These are phyloP conservation scores for Apogon talboti DNA, from an alignment of 2,797 vertebrate genomes.

Conservation along the genomic window DNA sequence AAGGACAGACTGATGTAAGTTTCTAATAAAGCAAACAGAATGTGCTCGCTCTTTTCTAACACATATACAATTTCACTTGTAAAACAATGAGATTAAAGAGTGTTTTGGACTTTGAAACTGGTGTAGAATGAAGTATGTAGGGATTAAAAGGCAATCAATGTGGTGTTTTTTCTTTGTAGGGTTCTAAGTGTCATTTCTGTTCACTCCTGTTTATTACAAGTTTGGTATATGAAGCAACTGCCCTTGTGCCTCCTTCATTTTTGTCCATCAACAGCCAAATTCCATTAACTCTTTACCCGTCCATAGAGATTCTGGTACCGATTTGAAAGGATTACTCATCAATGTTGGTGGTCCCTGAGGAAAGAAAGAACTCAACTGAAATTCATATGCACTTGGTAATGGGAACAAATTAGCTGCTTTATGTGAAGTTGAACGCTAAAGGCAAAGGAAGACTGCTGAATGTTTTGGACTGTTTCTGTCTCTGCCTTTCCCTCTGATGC, in stretches of 20 bases:
- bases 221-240: constrained; percentile 14
- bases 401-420: constrained; percentile 59
- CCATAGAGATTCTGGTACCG: constrained; percentile 17
- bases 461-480: constrained; percentile 19
- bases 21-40: constrained; percentile 39
- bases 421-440: constrained; percentile 42
- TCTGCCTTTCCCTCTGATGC: constrained; percentile 47
- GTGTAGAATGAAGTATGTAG: constrained; percentile 15
- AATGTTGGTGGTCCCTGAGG: constrained; percentile 50
- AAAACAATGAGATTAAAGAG: constrained; percentile 11
- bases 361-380: constrained; percentile 43
- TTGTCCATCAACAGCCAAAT: constrained; percentile 26
- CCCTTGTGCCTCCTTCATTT: constrained; percentile 20
- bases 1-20: constrained; percentile 41
- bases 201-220: constrained; percentile 27
- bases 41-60: constrained; percentile 1
- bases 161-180: constrained; percentile 17
- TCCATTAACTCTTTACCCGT: constrained; percentile 38
- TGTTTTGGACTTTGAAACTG: constrained; percentile 13
- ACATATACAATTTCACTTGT: constrained; percentile 28
- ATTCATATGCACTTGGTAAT: constrained; percentile 49
- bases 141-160: constrained; percentile 12
- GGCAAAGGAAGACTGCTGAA: constrained; percentile 46
- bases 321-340: constrained; percentile 53
- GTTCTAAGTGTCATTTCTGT: constrained; percentile 17